These are phyloP conservation scores for Epirrhoe alternata DNA, from an alignment of 2,888 invertebrate genomes.

Conservation along the genomic window DNA sequence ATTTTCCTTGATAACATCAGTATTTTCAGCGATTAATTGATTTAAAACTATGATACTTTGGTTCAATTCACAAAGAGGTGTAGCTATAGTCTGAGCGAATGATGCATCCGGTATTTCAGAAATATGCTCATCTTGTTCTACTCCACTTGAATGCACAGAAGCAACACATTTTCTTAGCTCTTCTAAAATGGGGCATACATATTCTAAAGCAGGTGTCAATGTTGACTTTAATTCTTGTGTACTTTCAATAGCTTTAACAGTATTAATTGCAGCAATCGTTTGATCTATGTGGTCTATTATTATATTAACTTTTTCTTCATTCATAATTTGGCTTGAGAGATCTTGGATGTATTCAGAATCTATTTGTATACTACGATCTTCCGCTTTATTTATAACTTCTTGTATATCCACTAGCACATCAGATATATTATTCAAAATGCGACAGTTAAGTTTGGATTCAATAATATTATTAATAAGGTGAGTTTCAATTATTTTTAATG, in stretches of 20 bases:
- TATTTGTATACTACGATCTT: constrained; percentile 61
- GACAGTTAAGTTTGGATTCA: constrained; percentile 66
- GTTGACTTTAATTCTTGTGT: constrained; percentile 50
- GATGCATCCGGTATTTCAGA: constrained; percentile 72
- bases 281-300: constrained; percentile 69
- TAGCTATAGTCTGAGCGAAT: constrained; percentile 68
- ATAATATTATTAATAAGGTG: constrained; percentile 65
- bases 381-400: constrained; percentile 66
- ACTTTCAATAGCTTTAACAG: constrained; percentile 61
- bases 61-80: constrained; percentile 69
- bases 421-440: constrained; percentile 61
- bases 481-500: constrained; percentile 66
- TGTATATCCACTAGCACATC: constrained; percentile 64
- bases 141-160: constrained; percentile 53
- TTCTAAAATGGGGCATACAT: constrained; percentile 68
- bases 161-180: constrained; percentile 70
- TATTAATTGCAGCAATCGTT: constrained; percentile 67
- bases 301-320: constrained; percentile 57
- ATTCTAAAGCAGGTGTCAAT: constrained; percentile 60
- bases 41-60: constrained; percentile 66
- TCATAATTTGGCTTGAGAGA: constrained; percentile 44
- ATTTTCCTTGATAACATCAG: constrained; percentile 61
- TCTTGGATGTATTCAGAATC: constrained; percentile 66
- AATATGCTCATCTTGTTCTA: constrained; percentile 56
- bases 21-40: constrained; percentile 68